These are phyloP conservation scores for Chelmon rostratus DNA, from an alignment of 2,797 vertebrate species.

Conservation along the genomic window DNA sequence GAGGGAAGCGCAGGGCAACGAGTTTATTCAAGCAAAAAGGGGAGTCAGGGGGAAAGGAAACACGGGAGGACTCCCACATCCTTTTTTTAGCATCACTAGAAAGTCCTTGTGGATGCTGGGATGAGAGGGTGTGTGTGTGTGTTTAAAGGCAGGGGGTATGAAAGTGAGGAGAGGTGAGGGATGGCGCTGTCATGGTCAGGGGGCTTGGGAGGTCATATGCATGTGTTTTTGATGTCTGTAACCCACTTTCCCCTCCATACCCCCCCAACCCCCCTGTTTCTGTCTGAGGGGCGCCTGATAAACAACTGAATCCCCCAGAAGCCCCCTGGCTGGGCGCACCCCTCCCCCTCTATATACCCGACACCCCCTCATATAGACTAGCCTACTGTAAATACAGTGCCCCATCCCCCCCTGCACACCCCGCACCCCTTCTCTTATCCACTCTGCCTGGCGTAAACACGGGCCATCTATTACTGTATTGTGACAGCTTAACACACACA, in stretches of 20 bases:
- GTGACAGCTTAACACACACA: constrained; percentile 26
- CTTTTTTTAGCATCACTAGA: constrained; percentile 64
- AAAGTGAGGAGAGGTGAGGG: constrained; percentile 61
- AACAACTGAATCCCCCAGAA: constrained; percentile 79
- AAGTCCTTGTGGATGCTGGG: constrained; percentile 38
- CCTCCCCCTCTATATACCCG: constrained; percentile 48
- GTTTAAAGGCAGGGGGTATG: constrained; percentile 26
- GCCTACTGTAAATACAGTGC: constrained; percentile 76
- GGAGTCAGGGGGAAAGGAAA: constrained; percentile 21
- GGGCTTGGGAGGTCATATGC: constrained; percentile 62
- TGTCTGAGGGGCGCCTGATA: constrained; percentile 79
- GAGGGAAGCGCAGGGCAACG: constrained; percentile 51
- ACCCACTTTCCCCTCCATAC: constrained; percentile 78
- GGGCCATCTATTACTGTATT: constrained; percentile 55
- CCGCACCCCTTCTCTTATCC: constrained; percentile 42
- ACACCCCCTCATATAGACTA: constrained; percentile 44
- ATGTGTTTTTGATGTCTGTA: constrained; percentile 77
- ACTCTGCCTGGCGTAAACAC: constrained; percentile 64
- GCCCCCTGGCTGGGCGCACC: constrained; percentile 66
- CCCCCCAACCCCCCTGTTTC: constrained; percentile 44
- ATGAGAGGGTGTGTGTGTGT: constrained; percentile 5
- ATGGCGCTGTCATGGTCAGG: constrained; percentile 48
- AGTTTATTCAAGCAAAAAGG: constrained; percentile 69
- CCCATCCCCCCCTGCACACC: constrained; percentile 53
- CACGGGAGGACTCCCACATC: constrained; percentile 5